Evolutionary conservation across 2,797 vertebrate genomes (phyloP).

Genomic region (Avahi laniger): DNA sequence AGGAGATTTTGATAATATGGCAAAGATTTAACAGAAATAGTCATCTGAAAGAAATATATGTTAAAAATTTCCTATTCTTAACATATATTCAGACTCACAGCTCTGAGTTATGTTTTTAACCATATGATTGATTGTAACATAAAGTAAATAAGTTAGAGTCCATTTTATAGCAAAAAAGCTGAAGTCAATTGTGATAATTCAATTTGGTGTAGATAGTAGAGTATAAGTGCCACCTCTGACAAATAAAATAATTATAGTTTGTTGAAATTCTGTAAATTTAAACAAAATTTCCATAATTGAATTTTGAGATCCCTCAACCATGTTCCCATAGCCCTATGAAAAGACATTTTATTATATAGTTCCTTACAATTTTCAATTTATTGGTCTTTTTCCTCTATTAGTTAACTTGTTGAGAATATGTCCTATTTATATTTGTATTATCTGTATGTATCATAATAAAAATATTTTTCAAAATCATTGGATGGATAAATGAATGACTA

Average conservation of each 20-base stretch:
- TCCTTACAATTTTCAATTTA: not conserved
- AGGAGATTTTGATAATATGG: not conserved
- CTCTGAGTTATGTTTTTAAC: not conserved
- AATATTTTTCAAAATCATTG: not conserved
- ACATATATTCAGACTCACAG: not conserved
- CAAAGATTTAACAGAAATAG: not conserved
- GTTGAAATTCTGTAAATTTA: not conserved
- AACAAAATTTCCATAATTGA: not conserved
- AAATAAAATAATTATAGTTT: not conserved
- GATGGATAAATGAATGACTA: not conserved
- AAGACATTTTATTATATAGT: not conserved
- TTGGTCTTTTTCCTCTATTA: not conserved
- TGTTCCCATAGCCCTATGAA: not conserved
- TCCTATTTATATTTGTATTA: not conserved
- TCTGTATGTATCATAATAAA: not conserved
- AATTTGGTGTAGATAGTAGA: not conserved
- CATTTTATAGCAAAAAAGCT: not conserved
- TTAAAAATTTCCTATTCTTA: not conserved
- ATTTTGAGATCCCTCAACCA: not conserved
- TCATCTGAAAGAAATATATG: not conserved
- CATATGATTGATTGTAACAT: not conserved
- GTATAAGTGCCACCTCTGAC: not conserved
- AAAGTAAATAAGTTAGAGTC: not conserved
- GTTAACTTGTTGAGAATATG: not conserved
- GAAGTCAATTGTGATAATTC: not conserved